These are phyloP conservation scores for Hippocampus zosterae DNA, from an alignment of 2,113 vertebrate genomes.

Conservation along the genomic window DNA sequence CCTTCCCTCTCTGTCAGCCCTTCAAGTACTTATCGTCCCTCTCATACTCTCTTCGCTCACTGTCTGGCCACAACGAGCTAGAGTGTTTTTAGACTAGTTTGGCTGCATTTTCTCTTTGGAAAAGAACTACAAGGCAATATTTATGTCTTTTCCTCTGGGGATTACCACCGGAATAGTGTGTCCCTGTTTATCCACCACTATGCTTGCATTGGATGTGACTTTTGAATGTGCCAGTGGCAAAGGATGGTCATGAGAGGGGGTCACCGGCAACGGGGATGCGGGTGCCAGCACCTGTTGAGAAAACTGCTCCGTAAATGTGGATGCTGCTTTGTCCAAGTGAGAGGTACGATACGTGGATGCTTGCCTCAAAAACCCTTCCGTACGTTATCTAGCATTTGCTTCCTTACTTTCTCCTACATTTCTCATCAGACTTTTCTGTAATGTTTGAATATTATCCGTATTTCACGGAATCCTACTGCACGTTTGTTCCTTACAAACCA, in stretches of 20 bases:
- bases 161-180: conserved; percentile 30
- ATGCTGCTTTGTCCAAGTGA: conserved; percentile 77
- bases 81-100: not conserved
- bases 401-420: too few relatives aligned
- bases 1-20: conserved; percentile 24
- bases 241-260: conserved; percentile 79
- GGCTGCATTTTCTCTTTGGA: conserved; percentile 1
- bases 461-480: too few relatives aligned
- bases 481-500: too few relatives aligned
- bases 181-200: conserved; percentile 40
- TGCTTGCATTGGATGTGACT: conserved; percentile 58
- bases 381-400: not conserved
- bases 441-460: not conserved
- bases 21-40: conserved; percentile 29
- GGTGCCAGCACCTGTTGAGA: conserved; percentile 82
- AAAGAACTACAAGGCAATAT: conserved; percentile 22
- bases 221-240: conserved; percentile 49
- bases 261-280: conserved; percentile 76
- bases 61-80: conserved; percentile 46
- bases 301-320: conserved; percentile 84
- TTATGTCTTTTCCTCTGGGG: conserved; percentile 4
- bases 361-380: not conserved
- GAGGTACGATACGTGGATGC: conserved; percentile 73
- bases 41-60: conserved; percentile 28
- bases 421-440: not conserved